Evolutionary conservation across 2,888 invertebrate genomes (phyloP).

Genomic region (Lasius platythorax): DNA sequence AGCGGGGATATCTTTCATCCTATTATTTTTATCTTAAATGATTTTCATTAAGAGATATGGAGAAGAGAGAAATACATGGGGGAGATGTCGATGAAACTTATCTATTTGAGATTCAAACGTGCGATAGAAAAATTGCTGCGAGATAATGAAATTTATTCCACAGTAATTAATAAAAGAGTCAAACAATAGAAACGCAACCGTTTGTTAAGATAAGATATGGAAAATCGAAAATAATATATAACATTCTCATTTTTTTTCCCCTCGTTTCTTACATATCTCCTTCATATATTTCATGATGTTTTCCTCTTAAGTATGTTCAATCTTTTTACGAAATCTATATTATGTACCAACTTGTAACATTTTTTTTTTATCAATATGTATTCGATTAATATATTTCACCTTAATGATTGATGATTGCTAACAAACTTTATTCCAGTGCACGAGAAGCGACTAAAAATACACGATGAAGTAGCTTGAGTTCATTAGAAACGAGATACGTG

Average conservation of each 20-base stretch:
- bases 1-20: not conserved
- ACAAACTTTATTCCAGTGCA: conserved; percentile 1
- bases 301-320: not conserved
- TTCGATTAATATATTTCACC: not conserved
- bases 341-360: not conserved
- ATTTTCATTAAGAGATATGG: not conserved
- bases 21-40: not conserved
- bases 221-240: not conserved
- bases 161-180: not conserved
- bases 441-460: conserved; percentile 25
- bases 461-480: not conserved
- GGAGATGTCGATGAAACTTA: not conserved
- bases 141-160: not conserved
- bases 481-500: conserved; percentile 16
- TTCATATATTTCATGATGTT: not conserved
- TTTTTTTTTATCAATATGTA: not conserved
- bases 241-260: not conserved
- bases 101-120: not conserved
- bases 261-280: not conserved
- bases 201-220: not conserved
- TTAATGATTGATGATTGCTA: not conserved
- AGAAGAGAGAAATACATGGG: not conserved
- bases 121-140: not conserved
- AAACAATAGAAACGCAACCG: not conserved
- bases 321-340: not conserved